Percentiles rank a stretch among this genome's conserved stretches.
Conservation (phyloP, 2,113 vertebrate genomes). For the Sorex araneus region DNA sequence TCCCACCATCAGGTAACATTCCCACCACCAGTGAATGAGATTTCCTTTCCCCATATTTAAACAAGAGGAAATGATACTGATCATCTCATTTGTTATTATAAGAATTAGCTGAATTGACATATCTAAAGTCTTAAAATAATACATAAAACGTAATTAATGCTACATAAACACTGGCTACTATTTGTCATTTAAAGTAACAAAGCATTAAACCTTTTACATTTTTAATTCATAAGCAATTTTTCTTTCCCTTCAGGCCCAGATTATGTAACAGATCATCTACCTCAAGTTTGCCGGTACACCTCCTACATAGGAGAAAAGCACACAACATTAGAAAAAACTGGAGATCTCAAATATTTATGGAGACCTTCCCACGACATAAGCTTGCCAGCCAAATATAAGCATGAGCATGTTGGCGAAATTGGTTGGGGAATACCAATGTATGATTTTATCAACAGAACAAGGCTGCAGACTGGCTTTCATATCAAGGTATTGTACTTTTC, state of each 20-base stretch:
- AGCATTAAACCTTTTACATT: background rate
- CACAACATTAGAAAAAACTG: constrained; percentile 83
- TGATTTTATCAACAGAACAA: constrained; percentile 84
- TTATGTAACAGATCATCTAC: constrained; percentile 87
- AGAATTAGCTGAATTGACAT: background rate
- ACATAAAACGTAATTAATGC: background rate
- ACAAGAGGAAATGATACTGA: background rate
- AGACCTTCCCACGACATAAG: constrained; percentile 68
- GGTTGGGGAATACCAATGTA: constrained; percentile 89
- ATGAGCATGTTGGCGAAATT: constrained; percentile 83
- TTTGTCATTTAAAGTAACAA: background rate
- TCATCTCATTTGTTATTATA: background rate
- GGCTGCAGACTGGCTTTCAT: constrained; percentile 85
- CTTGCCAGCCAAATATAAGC: constrained; percentile 64
- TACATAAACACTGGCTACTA: background rate
- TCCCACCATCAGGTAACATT: no score
- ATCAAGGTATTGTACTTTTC: constrained; percentile 86
- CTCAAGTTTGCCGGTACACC: constrained; percentile 83
- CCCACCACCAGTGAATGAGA: no score
- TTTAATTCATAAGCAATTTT: background rate
- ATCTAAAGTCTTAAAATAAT: background rate
- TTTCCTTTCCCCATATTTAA: background rate
- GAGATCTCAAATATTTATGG: constrained; percentile 87
- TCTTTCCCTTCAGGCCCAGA: constrained; percentile 88
- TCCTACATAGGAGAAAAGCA: constrained; percentile 82